A percentile compares a stretch with the other conserved stretches of the same genome.
phyloP scores from a whole-genome alignment of 2,888 invertebrate genomes.

The Thymelicus lineola region DNA sequence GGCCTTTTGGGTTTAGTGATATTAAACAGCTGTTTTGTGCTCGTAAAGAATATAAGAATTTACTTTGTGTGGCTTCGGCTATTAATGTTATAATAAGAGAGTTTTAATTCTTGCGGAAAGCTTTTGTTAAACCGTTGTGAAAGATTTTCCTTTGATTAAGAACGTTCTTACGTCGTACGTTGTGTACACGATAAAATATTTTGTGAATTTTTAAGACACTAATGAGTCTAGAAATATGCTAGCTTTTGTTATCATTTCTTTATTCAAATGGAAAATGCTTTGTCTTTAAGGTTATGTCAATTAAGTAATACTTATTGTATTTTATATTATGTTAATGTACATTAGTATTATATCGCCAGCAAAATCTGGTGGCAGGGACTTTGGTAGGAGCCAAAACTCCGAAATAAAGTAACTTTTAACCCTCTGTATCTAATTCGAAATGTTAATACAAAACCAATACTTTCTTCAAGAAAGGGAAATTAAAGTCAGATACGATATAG shows the following conservation, averaged over 20 bases:
- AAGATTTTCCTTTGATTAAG: slow-evolving; percentile 37
- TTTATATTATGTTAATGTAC: too few species aligned
- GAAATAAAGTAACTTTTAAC: too few species aligned
- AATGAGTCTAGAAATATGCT: slow-evolving; percentile 19
- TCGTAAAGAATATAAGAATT: slow-evolving; percentile 29
- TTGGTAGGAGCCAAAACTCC: too few species aligned
- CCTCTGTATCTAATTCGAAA: too few species aligned
- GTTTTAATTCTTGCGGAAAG: slow-evolving; percentile 36
- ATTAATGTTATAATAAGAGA: slow-evolving; percentile 43
- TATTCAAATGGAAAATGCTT: not conserved
- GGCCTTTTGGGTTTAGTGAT: slow-evolving; percentile 16
- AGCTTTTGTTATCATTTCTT: slow-evolving; percentile 8
- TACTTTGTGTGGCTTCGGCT: slow-evolving; percentile 28
- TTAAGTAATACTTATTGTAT: not conserved
- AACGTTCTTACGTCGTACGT: slow-evolving; percentile 5
- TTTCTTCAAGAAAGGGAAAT: not conserved
- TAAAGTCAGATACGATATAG: slow-evolving; percentile 7
- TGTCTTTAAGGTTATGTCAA: not conserved
- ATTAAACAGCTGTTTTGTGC: slow-evolving; percentile 23
- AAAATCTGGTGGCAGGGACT: too few species aligned
- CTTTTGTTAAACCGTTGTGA: slow-evolving; percentile 35
- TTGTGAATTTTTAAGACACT: slow-evolving; percentile 17
- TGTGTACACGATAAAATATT: slow-evolving; percentile 20
- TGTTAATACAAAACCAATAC: too few species aligned
- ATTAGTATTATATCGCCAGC: too few species aligned